Percentiles rank a stretch among this genome's conserved stretches.
Evolutionary conservation across 2,888 invertebrate genomes (phyloP).

Genomic region (Ypsolopha scabrella): DNA sequence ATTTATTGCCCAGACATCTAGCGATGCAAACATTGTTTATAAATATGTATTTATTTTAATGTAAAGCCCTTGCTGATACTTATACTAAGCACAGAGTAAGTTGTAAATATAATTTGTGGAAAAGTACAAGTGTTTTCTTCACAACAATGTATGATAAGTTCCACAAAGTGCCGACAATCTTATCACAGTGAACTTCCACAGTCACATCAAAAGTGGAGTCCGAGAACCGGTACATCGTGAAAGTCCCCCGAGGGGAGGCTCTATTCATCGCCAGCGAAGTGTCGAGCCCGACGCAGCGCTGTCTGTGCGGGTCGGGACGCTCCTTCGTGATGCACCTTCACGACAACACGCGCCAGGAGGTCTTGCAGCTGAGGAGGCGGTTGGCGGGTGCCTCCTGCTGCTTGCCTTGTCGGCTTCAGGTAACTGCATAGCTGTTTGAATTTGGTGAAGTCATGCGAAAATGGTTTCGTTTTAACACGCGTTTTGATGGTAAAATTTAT

Average conservation of each 20-base stretch:
- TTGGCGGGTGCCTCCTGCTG: slow-evolving; percentile 78
- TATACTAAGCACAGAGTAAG: too few relatives aligned
- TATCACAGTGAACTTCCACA: too few relatives aligned
- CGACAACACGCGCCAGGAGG: slow-evolving; percentile 87
- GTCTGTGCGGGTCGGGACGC: slow-evolving; percentile 79
- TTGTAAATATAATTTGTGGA: too few relatives aligned
- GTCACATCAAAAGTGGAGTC: slow-evolving; percentile 73
- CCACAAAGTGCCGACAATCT: too few relatives aligned
- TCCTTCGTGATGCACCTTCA: slow-evolving; percentile 83
- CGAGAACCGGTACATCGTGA: slow-evolving; percentile 79
- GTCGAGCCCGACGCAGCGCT: slow-evolving; percentile 72
- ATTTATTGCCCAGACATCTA: too few relatives aligned
- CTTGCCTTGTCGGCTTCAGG: slow-evolving; percentile 81
- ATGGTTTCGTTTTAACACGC: too few relatives aligned
- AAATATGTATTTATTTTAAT: too few relatives aligned
- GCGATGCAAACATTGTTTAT: too few relatives aligned
- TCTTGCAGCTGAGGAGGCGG: slow-evolving; percentile 78
- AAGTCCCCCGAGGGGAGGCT: slow-evolving; percentile 79
- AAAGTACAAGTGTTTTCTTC: too few relatives aligned
- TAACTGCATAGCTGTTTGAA: slow-evolving; percentile 15
- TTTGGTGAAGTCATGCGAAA: neutral
- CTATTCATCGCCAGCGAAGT: slow-evolving; percentile 80
- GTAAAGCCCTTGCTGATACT: too few relatives aligned
- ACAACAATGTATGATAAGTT: too few relatives aligned
- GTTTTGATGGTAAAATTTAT: too few relatives aligned